Evolutionary conservation across 2,888 invertebrate species (phyloP).

Genomic region (Leptinotarsa tumamoca): DNA sequence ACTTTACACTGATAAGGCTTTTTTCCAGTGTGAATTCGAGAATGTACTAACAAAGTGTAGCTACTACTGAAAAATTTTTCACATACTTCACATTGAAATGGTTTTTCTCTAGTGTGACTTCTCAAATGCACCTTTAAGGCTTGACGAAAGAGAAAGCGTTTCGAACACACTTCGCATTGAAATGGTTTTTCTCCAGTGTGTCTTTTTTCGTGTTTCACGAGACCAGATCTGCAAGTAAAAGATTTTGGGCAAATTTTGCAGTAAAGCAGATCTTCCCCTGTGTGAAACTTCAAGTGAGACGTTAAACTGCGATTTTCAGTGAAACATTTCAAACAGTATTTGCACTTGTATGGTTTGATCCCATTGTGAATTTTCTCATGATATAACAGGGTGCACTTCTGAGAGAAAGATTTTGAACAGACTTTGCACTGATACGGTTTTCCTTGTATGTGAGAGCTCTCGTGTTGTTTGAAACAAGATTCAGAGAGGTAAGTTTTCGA

Average conservation of each 20-base stretch:
- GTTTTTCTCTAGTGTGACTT: neutral
- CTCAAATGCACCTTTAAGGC: neutral
- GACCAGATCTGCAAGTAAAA: neutral
- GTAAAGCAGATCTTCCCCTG: neutral
- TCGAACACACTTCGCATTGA: neutral
- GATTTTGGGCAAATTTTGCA: constrained; percentile 2
- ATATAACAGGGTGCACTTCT: neutral
- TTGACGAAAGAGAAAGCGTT: neutral
- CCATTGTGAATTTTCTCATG: neutral
- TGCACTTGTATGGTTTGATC: neutral
- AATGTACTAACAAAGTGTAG: neutral
- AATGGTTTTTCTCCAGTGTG: neutral
- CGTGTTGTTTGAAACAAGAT: neutral
- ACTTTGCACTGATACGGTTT: neutral
- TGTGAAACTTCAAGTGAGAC: neutral
- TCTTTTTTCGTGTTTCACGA: neutral
- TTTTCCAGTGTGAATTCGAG: neutral
- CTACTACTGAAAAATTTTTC: neutral
- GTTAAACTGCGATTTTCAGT: neutral
- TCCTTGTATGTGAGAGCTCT: neutral
- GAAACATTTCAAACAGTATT: neutral
- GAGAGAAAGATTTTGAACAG: neutral
- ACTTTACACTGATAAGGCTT: neutral
- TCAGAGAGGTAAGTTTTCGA: neutral
- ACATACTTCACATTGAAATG: neutral